These are phyloP conservation scores for Tetranychus urticae DNA, from an alignment of 1,140 invertebrate species.

Conservation along the genomic window DNA sequence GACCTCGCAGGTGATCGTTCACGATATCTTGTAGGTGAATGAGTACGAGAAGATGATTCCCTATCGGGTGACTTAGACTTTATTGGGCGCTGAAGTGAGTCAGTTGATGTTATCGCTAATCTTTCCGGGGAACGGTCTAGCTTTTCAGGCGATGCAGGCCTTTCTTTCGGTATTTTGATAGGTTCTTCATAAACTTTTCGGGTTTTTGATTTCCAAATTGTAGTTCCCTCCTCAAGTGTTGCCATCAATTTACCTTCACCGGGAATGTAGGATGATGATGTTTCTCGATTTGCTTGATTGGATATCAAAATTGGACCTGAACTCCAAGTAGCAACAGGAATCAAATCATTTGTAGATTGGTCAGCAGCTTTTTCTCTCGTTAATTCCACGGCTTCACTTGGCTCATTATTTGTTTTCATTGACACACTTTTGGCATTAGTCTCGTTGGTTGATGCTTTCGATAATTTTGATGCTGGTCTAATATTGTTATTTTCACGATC, in stretches of 20 bases:
- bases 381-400: too few species aligned
- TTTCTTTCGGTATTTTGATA: too few species aligned
- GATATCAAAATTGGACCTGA: background rate
- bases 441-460: too few species aligned
- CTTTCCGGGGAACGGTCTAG: too few species aligned
- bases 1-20: background rate
- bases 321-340: background rate
- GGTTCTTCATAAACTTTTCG: background rate
- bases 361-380: too few species aligned
- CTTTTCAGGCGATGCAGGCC: background rate
- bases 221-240: background rate
- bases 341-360: background rate
- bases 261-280: background rate
- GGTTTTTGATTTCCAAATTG: conserved; percentile 1
- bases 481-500: background rate
- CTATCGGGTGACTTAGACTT: too few species aligned
- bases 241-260: background rate
- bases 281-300: background rate
- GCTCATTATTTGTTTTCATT: too few species aligned
- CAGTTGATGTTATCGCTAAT: too few species aligned
- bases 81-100: too few species aligned
- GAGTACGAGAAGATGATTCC: too few species aligned
- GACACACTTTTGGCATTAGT: too few species aligned
- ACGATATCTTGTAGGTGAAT: background rate
- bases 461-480: background rate